phyloP scores from a whole-genome alignment of 2,888 invertebrate genomes.

The Trachelus iudaicus region DNA sequence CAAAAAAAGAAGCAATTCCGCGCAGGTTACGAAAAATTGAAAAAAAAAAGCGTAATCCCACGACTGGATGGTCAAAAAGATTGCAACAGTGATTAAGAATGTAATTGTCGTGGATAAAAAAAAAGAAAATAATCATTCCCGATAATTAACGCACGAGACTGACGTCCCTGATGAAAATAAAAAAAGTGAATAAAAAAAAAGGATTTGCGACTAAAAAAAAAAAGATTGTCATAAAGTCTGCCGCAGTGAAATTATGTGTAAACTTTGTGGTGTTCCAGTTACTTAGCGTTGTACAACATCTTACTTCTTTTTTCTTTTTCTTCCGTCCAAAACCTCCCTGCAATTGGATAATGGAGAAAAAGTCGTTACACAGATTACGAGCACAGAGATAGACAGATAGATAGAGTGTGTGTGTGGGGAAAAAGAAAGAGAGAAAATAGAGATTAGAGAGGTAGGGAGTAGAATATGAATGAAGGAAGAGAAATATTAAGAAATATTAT shows the following conservation, averaged over 20 bases:
- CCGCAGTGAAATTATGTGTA: background rate
- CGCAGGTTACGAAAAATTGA: no score
- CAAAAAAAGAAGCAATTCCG: no score
- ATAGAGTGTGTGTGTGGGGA: conserved; percentile 4
- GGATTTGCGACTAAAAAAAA: background rate
- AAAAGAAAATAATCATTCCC: no score
- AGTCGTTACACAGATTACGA: conserved; percentile 64
- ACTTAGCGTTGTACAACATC: conserved; percentile 70
- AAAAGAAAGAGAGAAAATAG: conserved; percentile 4
- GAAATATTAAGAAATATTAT: conserved; percentile 16
- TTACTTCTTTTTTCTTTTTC: conserved; percentile 99
- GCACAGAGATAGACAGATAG: conserved; percentile 48
- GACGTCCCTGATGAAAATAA: background rate
- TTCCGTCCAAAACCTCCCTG: conserved; percentile 94
- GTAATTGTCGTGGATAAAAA: background rate
- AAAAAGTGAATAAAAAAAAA: background rate
- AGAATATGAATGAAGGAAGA: conserved; percentile 19
- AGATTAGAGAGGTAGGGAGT: conserved; percentile 19
- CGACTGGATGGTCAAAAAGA: no score
- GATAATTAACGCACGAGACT: background rate
- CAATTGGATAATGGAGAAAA: conserved; percentile 70
- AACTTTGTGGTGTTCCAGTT: conserved; percentile 26
- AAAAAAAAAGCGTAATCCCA: no score
- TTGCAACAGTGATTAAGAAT: background rate
- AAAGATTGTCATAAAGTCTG: background rate